Evolutionary conservation across 2,797 vertebrate species (phyloP).

Genomic region (Molossus molossus): DNA sequence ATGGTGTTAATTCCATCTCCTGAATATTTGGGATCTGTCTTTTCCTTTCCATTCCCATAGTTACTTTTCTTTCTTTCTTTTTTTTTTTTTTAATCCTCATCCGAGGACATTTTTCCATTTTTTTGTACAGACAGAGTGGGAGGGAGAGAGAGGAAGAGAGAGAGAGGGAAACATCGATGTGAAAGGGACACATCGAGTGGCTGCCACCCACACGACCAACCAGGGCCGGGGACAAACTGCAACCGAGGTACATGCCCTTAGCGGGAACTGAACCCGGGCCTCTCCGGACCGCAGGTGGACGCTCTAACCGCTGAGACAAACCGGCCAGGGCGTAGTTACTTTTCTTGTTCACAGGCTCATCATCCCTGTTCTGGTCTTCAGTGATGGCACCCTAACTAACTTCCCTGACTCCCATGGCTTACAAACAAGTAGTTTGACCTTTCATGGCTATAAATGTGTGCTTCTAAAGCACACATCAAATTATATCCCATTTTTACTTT

Average conservation of each 20-base stretch:
- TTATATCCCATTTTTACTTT: background rate
- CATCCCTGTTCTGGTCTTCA: background rate
- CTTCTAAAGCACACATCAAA: conserved; percentile 56
- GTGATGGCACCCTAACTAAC: background rate
- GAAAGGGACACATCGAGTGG: too few species aligned
- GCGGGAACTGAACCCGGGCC: too few species aligned
- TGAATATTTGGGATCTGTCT: conserved; percentile 55
- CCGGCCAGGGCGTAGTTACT: background rate
- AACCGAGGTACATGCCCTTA: too few species aligned
- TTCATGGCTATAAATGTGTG: background rate
- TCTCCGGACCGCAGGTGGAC: too few species aligned
- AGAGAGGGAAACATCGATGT: too few species aligned
- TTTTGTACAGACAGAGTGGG: too few species aligned
- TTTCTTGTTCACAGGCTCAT: background rate
- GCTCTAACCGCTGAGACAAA: too few species aligned
- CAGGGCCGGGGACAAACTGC: too few species aligned
- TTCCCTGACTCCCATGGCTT: background rate
- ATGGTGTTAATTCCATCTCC: conserved; percentile 59
- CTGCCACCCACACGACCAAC: too few species aligned
- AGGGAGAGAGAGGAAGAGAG: too few species aligned
- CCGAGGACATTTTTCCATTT: too few species aligned
- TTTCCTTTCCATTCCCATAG: conserved; percentile 54
- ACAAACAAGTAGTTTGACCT: background rate
- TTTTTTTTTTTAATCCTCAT: too few species aligned
- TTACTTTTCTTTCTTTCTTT: background rate